Evolutionary conservation across 2,888 invertebrate genomes (phyloP).

Genomic region (Epinotia nisella): DNA sequence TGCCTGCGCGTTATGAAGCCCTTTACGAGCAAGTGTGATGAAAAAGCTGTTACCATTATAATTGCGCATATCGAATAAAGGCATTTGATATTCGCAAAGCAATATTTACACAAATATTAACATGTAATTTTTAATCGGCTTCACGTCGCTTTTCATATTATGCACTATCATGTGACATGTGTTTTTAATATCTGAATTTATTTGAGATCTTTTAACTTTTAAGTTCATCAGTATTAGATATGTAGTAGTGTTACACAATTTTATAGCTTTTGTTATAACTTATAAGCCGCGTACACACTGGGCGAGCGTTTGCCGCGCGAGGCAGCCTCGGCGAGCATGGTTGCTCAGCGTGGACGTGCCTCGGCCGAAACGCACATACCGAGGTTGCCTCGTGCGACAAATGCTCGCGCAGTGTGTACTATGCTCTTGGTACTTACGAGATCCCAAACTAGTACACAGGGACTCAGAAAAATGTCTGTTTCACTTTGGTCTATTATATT

Average conservation of each 20-base stretch:
- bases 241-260: not conserved
- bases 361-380: too few species aligned
- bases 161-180: constrained; percentile 6
- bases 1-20: too few species aligned
- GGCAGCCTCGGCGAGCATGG: not conserved
- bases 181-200: constrained; percentile 1
- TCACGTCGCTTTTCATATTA: constrained; percentile 11
- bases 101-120: constrained; percentile 14
- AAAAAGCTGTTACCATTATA: not conserved
- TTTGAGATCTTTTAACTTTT: constrained; percentile 22
- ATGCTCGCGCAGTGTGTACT: too few species aligned
- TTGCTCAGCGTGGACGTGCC: too few species aligned
- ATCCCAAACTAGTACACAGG: too few species aligned
- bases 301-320: not conserved
- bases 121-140: constrained; percentile 9
- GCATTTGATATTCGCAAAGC: constrained; percentile 2
- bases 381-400: too few species aligned
- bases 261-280: not conserved
- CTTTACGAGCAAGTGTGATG: too few species aligned
- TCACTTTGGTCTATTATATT: too few species aligned
- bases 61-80: constrained; percentile 1
- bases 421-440: too few species aligned
- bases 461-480: too few species aligned
- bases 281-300: not conserved
- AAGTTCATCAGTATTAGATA: constrained; percentile 33